A percentile compares a stretch with the other conserved stretches of the same genome.
Evolutionary conservation across 2,113 vertebrate species (phyloP).

Genomic region (Gorsachius goisagi): DNA sequence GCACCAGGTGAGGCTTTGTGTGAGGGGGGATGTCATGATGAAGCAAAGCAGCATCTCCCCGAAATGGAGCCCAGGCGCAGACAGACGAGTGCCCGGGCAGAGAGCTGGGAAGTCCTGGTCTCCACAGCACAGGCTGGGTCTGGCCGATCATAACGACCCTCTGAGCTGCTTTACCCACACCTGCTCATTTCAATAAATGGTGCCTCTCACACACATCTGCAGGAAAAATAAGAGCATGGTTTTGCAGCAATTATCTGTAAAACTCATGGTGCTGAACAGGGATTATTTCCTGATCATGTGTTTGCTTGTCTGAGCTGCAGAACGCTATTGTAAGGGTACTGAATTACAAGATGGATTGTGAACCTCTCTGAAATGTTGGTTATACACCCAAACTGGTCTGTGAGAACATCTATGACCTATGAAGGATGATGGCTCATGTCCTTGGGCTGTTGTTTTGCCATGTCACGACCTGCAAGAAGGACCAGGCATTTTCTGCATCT

Average conservation of each 20-base stretch:
- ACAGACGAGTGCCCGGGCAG: background rate
- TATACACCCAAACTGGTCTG: background rate
- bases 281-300: background rate
- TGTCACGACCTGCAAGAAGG: background rate
- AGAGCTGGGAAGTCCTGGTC: background rate
- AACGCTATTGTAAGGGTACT: background rate
- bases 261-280: background rate
- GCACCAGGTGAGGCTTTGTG: background rate
- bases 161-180: background rate
- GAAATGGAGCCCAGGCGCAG: accelerated
- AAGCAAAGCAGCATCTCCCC: background rate
- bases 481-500: background rate
- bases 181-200: background rate
- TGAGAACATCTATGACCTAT: background rate
- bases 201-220: background rate
- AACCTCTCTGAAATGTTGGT: background rate
- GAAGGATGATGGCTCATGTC: background rate
- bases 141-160: accelerated
- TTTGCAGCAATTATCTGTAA: background rate
- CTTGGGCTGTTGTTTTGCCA: background rate
- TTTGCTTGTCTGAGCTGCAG: background rate
- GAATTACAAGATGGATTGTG: background rate
- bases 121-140: background rate
- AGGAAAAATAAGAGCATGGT: background rate
- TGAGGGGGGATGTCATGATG: background rate